A percentile compares a stretch with the other conserved stretches of the same genome.
phyloP scores from a whole-genome alignment of 2,888 invertebrate genomes.

The Tyria jacobaeae region DNA sequence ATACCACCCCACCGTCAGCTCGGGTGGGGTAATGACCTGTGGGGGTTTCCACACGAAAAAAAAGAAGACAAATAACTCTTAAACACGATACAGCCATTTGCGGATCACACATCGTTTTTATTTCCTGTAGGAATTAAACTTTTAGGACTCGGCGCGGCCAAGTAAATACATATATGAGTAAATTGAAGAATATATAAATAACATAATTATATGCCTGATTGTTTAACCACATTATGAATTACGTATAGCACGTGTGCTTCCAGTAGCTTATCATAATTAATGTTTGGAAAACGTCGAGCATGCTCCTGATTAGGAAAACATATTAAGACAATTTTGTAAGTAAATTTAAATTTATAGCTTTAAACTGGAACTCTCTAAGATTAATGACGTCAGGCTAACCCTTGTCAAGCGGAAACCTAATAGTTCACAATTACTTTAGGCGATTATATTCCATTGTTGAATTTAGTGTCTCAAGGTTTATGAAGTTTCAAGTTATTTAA shows the following conservation, averaged over 20 bases:
- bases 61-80: too few relatives aligned
- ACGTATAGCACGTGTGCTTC: background rate
- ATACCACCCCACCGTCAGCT: too few relatives aligned
- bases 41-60: too few relatives aligned
- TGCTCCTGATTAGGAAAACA: conserved; percentile 8
- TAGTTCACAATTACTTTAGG: conserved; percentile 19
- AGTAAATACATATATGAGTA: background rate
- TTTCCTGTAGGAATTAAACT: too few relatives aligned
- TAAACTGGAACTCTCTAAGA: conserved; percentile 10
- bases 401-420: conserved; percentile 19
- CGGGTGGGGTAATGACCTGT: too few relatives aligned
- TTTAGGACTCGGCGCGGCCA: too few relatives aligned
- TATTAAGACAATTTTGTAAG: conserved; percentile 15
- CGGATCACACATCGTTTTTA: too few relatives aligned
- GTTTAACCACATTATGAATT: background rate
- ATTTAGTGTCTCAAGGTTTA: conserved; percentile 1
- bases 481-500: background rate
- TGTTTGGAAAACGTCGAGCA: background rate
- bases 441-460: conserved; percentile 12
- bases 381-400: conserved; percentile 17
- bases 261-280: background rate
- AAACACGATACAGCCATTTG: too few relatives aligned
- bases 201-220: background rate
- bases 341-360: conserved; percentile 19
- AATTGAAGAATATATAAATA: background rate